Evolutionary conservation across 2,797 vertebrate genomes (phyloP), one percentile per base, ranked within the genome.

Genomic region (Hylomyscus alleni): DNA sequence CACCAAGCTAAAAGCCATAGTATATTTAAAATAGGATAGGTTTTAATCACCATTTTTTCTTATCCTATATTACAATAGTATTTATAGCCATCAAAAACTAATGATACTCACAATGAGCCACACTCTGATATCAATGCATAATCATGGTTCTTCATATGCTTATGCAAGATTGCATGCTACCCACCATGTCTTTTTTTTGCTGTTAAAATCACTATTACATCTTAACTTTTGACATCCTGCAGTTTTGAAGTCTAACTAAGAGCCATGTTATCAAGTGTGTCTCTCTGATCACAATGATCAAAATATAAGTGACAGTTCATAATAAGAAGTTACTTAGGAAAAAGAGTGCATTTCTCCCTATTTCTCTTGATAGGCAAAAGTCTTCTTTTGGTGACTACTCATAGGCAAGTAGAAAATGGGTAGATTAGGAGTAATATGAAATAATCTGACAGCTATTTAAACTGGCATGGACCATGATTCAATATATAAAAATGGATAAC

Each of bases 401-500:
- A 24, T 62, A 89, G 90, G 6, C 72, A 1, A 26, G 56, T 20
- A 29, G 52, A 19, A 1, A n/a, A 50, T 17, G 29, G 47, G 22
- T 75, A 47, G 73, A 0, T 60, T 26, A 77, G 75, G 31, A 90
- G 29, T 89, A 78, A 83, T 60, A 5, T 14, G 29, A 94, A 84
- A 37, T 15, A 84, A 94, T 77, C 50, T 11, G 94, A 54, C 4
- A 91, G 26, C 69, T 91, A 44, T 40, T 75, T 34, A 52, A 58
- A 65, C 26, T 37, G 17, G 19, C 15, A n/a, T 20, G 40, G 85
- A 84, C 29, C 31, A 37, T 76, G n/a, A 93, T 84, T 83, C 50
- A 83, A 44, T 83, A n/a, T 50, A 80, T 40, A 77, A 88, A 93
- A 94, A 67, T 67, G 95, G 22, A 2, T 78, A 89, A 95, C 11